phyloP scores from a whole-genome alignment of 2,797 vertebrate genomes.

The Denticeps clupeoides region DNA sequence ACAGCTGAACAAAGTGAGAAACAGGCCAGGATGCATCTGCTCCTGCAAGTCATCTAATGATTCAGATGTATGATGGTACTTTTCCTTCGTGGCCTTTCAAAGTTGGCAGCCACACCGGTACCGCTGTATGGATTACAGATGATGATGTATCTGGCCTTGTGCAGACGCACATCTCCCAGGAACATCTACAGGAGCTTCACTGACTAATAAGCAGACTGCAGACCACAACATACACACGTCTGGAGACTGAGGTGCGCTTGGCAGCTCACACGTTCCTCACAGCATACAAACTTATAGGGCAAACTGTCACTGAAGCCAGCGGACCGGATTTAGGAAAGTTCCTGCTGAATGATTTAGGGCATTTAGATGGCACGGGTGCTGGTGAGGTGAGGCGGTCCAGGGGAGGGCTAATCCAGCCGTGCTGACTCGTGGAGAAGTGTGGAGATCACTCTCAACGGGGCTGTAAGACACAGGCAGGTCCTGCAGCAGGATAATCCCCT shows the following conservation, averaged over 20 bases:
- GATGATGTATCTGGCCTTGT: constrained; percentile 25
- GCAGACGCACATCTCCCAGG: constrained; percentile 19
- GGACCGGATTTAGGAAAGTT: background rate
- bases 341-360: constrained; percentile 2
- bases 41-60: background rate
- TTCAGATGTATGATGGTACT: background rate
- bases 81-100: constrained; percentile 2
- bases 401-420: background rate
- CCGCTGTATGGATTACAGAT: constrained; percentile 23
- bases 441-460: background rate
- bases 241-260: background rate
- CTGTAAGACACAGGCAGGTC: constrained; percentile 26
- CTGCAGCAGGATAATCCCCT: constrained; percentile 32
- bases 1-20: constrained; percentile 7
- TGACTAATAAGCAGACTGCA: constrained; percentile 20
- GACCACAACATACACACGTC: too few relatives aligned
- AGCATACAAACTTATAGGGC: background rate
- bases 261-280: constrained; percentile 4
- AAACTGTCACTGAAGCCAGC: background rate
- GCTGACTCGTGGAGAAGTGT: background rate
- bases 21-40: background rate
- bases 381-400: background rate
- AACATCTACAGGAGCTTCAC: constrained; percentile 20
- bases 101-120: constrained; percentile 9
- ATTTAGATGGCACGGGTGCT: background rate